Conservation (phyloP, 37 sponge, comb jelly and placozoan species). For the Eunapius fragilis region DNA sequence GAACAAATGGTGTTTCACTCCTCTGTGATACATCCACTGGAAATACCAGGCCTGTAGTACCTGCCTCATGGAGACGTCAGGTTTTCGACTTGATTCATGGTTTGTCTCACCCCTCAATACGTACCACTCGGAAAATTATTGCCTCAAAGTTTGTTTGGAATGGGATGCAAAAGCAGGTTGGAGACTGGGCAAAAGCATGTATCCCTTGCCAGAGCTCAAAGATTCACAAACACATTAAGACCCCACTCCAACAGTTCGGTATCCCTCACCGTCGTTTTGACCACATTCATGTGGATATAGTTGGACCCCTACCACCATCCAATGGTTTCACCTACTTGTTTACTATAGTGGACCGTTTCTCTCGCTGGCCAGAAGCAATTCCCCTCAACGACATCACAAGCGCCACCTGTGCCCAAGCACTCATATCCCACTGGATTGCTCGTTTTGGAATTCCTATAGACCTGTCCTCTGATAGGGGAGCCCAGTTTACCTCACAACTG, state of each 20-base stretch:
- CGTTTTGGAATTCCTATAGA: too few relatives aligned
- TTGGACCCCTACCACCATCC: conserved; percentile 32
- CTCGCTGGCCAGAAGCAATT: conserved; percentile 43
- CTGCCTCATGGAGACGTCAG: conserved; percentile 2
- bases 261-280: conserved; percentile 19
- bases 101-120: conserved; percentile 15
- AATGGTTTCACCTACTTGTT: conserved; percentile 33
- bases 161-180: conserved; percentile 11
- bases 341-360: conserved; percentile 17
- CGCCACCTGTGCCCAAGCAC: conserved; percentile 5
- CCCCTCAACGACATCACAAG: conserved; percentile 37
- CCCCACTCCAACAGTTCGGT: not conserved
- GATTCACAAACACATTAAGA: conserved; percentile 9
- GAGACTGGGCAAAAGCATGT: conserved; percentile 20
- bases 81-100: not conserved
- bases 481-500: too few relatives aligned
- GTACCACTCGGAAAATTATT: conserved; percentile 21
- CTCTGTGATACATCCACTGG: conserved; percentile 28
- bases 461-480: too few relatives aligned
- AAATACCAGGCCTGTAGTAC: conserved; percentile 23
- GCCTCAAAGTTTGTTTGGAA: conserved; percentile 15
- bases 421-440: too few relatives aligned
- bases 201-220: conserved; percentile 22
- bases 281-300: conserved; percentile 26
- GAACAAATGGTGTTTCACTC: not conserved